Evolutionary conservation across 2,113 vertebrate genomes (phyloP), one percentile per base, ranked within the genome.

Genomic region (Ochotona curzoniae): DNA sequence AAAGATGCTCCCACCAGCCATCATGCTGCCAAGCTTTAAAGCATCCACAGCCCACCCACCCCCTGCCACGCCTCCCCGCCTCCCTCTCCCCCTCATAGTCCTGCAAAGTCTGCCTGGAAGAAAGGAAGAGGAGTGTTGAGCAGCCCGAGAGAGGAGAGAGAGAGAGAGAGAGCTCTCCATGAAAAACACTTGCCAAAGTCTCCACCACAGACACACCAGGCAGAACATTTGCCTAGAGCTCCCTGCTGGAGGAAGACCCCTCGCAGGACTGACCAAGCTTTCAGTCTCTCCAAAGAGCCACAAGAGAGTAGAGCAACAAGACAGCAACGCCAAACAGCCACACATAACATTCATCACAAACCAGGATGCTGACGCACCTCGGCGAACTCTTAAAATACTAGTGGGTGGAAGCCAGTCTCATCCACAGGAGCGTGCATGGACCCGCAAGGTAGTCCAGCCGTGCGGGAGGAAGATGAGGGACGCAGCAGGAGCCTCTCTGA

Each of bases 281-380:
- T 69, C 87, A 70, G 25, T 44, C 17, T 89, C 83, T 93, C 47
- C 79, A 75, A 54, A 92, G 76, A 61, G 12, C 8, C 54, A 61
- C 44, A 61, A 21, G 8, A 38, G 93, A 78, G 66, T 1, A 71
- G 35, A 54, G 64, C 9, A 71, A 54, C 32, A 87, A 87, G 60
- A 35, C 0, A 32, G 44, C 13, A 74, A 87, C 86, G 60, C 44
- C 66, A 44, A 64, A 91, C 73, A 23, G 47, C 69, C 38, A n/a
- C 8, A 35, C 75, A 57, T 30, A 93, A 63, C 26, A 67, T 54
- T 63, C 47, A 73, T 8, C 93, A 85, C 83, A 70, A 85, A 87
- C 92, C 44, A 21, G 71, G 30, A 57, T 75, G 51, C 75, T 18
- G 70, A 64, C n/a, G 7, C 32, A 66, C 25, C 32, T 10, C 32